phyloP scores from a whole-genome alignment of 2,113 vertebrate genomes.

The Thomomys bottae region DNA sequence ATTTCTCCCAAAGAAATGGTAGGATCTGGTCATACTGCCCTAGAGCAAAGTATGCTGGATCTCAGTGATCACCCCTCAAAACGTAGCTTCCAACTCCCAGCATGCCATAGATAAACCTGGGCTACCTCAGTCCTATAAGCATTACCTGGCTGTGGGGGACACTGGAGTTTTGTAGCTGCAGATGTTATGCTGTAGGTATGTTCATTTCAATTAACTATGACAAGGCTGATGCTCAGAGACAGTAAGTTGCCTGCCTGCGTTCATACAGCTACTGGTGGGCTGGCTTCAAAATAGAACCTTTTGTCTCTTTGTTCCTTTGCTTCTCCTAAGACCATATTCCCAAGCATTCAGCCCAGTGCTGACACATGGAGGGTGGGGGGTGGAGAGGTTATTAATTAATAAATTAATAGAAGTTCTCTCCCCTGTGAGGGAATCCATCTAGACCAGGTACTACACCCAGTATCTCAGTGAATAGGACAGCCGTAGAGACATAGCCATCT shows the following conservation, averaged over 20 bases:
- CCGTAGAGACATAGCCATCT: neutral
- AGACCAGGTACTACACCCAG: neutral
- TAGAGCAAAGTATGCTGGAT: neutral
- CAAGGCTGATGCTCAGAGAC: neutral
- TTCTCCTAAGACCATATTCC: neutral
- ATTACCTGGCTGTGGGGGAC: neutral
- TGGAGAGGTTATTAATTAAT: too few relatives aligned
- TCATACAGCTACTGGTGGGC: neutral
- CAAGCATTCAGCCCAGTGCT: neutral
- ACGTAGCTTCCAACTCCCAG: neutral
- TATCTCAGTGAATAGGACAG: neutral
- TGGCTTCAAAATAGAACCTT: neutral
- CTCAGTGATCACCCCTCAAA: neutral
- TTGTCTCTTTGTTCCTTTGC: neutral
- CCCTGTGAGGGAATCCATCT: neutral
- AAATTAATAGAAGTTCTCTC: too few relatives aligned
- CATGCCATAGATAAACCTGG: neutral
- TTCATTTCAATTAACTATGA: conserved; percentile 11
- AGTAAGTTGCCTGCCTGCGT: neutral
- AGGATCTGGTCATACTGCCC: neutral
- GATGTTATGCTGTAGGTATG: neutral
- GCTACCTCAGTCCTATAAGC: neutral
- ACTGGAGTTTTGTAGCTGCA: neutral
- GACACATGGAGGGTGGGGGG: neutral
- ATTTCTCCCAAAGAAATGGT: neutral